A percentile compares a stretch with the other conserved stretches of the same genome.
Evolutionary conservation across 2,113 vertebrate species (phyloP).

Genomic region (Halcyon senegalensis): DNA sequence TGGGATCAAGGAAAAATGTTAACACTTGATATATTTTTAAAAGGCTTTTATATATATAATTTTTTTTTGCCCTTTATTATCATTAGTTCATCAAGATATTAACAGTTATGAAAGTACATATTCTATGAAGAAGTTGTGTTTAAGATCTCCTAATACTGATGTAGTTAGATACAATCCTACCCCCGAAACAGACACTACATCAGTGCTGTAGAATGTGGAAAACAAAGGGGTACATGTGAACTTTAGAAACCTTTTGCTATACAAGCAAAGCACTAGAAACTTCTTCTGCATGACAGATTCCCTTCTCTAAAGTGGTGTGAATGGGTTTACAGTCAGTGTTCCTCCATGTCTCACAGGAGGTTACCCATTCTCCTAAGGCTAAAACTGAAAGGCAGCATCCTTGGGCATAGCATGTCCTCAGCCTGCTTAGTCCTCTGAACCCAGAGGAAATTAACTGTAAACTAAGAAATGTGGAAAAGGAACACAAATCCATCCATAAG

Average conservation of each 20-base stretch:
- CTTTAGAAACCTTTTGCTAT: neutral
- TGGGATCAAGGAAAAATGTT: neutral
- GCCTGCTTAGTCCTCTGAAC: neutral
- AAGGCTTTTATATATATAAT: neutral
- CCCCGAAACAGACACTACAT: too few species aligned
- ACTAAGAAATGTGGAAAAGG: neutral
- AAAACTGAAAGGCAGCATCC: neutral
- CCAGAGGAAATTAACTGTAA: neutral
- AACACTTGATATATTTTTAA: neutral
- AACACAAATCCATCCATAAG: neutral
- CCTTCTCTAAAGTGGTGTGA: neutral
- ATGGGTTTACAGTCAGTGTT: neutral
- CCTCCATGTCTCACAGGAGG: neutral
- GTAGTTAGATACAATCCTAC: neutral
- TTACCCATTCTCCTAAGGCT: neutral
- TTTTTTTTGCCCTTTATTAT: neutral
- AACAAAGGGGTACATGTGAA: neutral
- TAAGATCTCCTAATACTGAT: neutral
- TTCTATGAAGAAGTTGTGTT: rapidly evolving
- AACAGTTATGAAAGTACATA: neutral
- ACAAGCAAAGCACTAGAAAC: neutral
- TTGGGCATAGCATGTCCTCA: neutral
- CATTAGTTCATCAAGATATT: neutral
- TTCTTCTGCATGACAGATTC: neutral
- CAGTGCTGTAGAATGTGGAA: neutral